phyloP scores from a whole-genome alignment of 1,140 invertebrate genomes.

The Phenacoccus solenopsis region DNA sequence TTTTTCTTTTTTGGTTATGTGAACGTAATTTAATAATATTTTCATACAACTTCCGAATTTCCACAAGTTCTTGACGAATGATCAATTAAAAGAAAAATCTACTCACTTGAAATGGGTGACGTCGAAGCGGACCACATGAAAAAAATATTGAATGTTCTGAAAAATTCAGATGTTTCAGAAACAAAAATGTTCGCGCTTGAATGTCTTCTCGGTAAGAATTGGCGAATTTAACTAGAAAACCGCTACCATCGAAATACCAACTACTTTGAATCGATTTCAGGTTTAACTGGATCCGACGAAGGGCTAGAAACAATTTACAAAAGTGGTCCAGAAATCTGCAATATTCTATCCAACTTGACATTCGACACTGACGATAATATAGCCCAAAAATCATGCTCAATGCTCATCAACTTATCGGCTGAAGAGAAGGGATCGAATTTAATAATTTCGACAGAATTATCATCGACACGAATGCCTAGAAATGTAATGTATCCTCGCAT shows the following conservation, averaged over 20 bases:
- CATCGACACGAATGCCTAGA: neutral
- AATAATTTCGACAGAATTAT: neutral
- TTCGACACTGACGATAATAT: neutral
- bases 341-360: neutral
- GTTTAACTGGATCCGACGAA: neutral
- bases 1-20: too few relatives aligned
- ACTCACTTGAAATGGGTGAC: neutral
- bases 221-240: too few relatives aligned
- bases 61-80: too few relatives aligned
- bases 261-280: too few relatives aligned
- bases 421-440: neutral
- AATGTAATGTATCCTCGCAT: neutral
- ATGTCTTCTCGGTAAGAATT: neutral
- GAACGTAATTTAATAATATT: too few relatives aligned
- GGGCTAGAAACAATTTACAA: neutral
- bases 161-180: neutral
- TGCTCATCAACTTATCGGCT: constrained; percentile 19
- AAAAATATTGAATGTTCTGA: neutral
- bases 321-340: neutral
- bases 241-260: too few relatives aligned
- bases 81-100: too few relatives aligned
- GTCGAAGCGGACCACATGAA: neutral
- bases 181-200: neutral
- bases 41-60: too few relatives aligned
- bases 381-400: neutral